Conservation (phyloP, 2,797 vertebrate genomes). For the Siniperca scherzeri region DNA sequence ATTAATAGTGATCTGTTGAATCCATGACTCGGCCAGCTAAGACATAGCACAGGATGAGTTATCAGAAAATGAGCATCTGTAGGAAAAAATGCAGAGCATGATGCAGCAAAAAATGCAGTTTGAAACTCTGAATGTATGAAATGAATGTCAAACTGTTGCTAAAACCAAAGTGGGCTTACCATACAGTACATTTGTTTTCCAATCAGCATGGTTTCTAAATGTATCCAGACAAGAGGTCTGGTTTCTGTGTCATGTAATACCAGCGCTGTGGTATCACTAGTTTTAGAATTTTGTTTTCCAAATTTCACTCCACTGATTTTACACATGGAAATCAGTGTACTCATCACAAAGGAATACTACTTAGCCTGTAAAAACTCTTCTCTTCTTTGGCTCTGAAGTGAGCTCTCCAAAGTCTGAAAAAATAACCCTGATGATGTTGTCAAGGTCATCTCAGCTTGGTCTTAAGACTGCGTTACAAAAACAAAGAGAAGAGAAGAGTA, state of each 20-base stretch:
- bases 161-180: conserved; percentile 26
- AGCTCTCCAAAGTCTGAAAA: too few species aligned
- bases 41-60: conserved; percentile 49
- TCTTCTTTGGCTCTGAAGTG: too few species aligned
- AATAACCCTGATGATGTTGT: too few species aligned
- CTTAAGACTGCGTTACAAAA: too few species aligned
- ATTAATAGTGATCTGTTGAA: conserved; percentile 76
- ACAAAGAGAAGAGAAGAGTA: too few species aligned
- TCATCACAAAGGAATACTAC: too few species aligned
- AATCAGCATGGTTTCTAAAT: conserved; percentile 38
- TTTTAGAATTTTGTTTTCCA: background rate
- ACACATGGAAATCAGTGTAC: too few species aligned
- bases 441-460: too few species aligned
- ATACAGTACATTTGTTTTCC: conserved; percentile 38
- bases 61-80: conserved; percentile 49
- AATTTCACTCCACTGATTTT: too few species aligned
- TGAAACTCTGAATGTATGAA: conserved; percentile 19
- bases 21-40: conserved; percentile 41
- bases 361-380: too few species aligned
- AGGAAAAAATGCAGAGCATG: conserved; percentile 8
- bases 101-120: conserved; percentile 40
- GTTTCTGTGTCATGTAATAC: conserved; percentile 49
- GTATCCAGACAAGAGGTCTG: conserved; percentile 51
- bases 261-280: conserved; percentile 26
- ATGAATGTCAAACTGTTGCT: conserved; percentile 7